These are phyloP conservation scores for Eugnorisma glareosa DNA, from an alignment of 2,888 invertebrate genomes.

Conservation along the genomic window DNA sequence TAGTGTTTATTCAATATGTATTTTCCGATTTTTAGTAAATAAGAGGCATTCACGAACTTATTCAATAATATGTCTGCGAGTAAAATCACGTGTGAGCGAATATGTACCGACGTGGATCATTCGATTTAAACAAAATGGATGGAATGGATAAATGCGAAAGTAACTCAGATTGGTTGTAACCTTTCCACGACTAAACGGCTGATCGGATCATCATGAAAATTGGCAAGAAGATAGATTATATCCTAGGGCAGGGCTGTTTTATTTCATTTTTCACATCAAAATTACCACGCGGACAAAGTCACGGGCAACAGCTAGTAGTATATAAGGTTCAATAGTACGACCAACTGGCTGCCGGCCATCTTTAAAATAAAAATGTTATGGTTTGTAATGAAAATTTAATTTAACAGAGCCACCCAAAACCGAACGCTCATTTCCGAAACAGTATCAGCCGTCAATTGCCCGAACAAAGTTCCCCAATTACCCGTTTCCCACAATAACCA, in stretches of 20 bases:
- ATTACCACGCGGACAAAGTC: too few species aligned
- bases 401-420: slow-evolving; percentile 58
- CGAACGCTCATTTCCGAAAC: slow-evolving; percentile 58
- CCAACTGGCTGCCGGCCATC: slow-evolving; percentile 5
- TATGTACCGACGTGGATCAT: not conserved
- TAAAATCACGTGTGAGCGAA: not conserved
- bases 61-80: not conserved
- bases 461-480: slow-evolving; percentile 74
- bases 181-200: too few species aligned
- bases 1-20: not conserved
- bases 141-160: too few species aligned
- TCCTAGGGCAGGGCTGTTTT: too few species aligned
- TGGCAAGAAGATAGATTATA: too few species aligned
- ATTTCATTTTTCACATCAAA: too few species aligned
- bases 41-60: not conserved
- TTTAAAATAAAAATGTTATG: slow-evolving; percentile 38
- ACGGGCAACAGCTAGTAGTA: not conserved
- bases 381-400: slow-evolving; percentile 62
- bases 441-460: slow-evolving; percentile 69
- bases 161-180: too few species aligned
- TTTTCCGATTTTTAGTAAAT: not conserved
- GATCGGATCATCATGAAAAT: too few species aligned
- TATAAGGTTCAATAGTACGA: not conserved
- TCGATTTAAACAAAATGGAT: not conserved
- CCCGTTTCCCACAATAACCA: slow-evolving; percentile 65